Conservation (phyloP, 2,888 invertebrate genomes). For the Notodonta ziczac region DNA sequence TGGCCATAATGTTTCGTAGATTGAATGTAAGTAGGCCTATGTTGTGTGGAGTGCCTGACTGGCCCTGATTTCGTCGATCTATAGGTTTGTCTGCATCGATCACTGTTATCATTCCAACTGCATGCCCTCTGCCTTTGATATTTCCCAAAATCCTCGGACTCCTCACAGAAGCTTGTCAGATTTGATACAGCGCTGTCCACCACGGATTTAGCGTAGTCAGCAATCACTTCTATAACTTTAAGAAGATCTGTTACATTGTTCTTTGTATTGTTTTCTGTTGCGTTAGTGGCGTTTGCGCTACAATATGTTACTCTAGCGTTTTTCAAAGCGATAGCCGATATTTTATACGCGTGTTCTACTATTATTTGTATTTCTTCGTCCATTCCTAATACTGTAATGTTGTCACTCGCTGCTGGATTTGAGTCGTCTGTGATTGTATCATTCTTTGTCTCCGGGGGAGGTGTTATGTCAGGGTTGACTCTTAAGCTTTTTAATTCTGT, state of each 20-base stretch:
- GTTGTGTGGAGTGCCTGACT: slow-evolving; percentile 50
- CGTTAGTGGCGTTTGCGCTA: slow-evolving; percentile 31
- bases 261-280: slow-evolving; percentile 11
- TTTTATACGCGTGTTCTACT: slow-evolving; percentile 52
- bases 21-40: slow-evolving; percentile 46
- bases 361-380: slow-evolving; percentile 52
- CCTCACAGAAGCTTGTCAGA: slow-evolving; percentile 56
- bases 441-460: slow-evolving; percentile 44
- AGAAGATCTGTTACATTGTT: slow-evolving; percentile 25
- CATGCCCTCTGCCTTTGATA: slow-evolving; percentile 47
- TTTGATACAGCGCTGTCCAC: slow-evolving; percentile 51
- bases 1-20: slow-evolving; percentile 46
- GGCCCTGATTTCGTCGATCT: slow-evolving; percentile 53
- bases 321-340: slow-evolving; percentile 51
- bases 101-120: slow-evolving; percentile 15
- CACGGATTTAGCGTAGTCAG: slow-evolving; percentile 45
- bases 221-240: slow-evolving; percentile 49
- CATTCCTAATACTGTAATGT: slow-evolving; percentile 52
- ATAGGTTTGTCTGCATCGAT: slow-evolving; percentile 36
- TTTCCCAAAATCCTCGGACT: slow-evolving; percentile 39
- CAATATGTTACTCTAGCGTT: slow-evolving; percentile 60
- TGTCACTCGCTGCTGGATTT: not conserved
- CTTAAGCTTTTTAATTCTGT: slow-evolving; percentile 46
- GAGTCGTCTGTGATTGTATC: slow-evolving; percentile 13
- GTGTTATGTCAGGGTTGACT: slow-evolving; percentile 68